Evolutionary conservation across 2,797 vertebrate species (phyloP), one percentile per base, ranked within the genome.

Genomic region (Adelosebastes latens): DNA sequence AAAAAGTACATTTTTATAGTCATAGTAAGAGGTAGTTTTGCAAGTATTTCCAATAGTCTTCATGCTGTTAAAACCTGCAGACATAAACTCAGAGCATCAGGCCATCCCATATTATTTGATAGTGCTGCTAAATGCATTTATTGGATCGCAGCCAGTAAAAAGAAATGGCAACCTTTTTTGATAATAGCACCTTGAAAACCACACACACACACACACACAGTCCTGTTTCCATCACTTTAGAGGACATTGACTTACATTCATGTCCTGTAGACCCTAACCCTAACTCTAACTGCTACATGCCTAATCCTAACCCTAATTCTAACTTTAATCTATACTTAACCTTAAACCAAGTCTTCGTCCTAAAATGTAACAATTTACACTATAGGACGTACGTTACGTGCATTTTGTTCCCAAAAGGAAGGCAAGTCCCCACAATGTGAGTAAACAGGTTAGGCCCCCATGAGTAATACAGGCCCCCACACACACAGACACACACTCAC

Each of bases 61-160:
- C 65, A 39, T 55, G 69, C 84, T 58, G 79, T 52, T 87, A 49
- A 82, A 75, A 85, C 87, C 87, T 80, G 71, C 61, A 72, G 55
- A 84, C 82, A 82, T 82, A 71, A 89, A 89, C 79, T 58, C 68
- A 36, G 63, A 78, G 75, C 29, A 86, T 85, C 78, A 81, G 66
- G 77, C 80, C 75, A 66, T 65, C 69, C 63, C 63, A 67, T 83
- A 61, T 84, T 81, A 84, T 90, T 71, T 39, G 36, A 92, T 77
- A 84, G 78, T 58, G 82, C 88, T 89, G 89, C 91, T 91, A 90
- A 93, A 93, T 92, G 87, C 89, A 88, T 88, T 83, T 87, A 87
- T 87, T 93, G 91, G 91, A 88, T 56, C 12, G 31, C 76, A 82
- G 92, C 89, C 92, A 93, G 87, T 81, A 67, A 84, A 80, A 88